Evolutionary conservation across 1,140 invertebrate species (phyloP), one percentile per base, ranked within the genome.

Genomic region (Agrilus planipennis): DNA sequence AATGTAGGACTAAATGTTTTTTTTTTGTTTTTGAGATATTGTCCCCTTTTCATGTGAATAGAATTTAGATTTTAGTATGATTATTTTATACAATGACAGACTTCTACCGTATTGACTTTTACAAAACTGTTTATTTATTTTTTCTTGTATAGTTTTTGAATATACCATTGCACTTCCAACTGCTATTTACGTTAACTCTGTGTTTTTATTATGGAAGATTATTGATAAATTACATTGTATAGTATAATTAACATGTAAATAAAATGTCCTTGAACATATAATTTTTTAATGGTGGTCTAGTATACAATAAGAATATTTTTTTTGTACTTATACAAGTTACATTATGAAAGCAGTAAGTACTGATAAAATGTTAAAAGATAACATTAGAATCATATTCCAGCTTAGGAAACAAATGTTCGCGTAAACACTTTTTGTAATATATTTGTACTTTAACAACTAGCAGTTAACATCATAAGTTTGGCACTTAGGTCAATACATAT

Each of bases 401-500:
- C n/a, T n/a, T n/a, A n/a, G n/a, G n/a, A n/a, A n/a, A n/a, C n/a
- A n/a, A n/a, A n/a, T n/a, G n/a, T n/a, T n/a, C n/a, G n/a, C n/a
- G n/a, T n/a, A n/a, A n/a, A n/a, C n/a, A n/a, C n/a, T n/a, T n/a
- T n/a, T n/a, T n/a, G n/a, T n/a, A n/a, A n/a, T n/a, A n/a, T n/a
- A n/a, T n/a, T n/a, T n/a, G n/a, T n/a, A n/a, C n/a, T n/a, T n/a
- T n/a, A n/a, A n/a, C n/a, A n/a, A n/a, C n/a, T n/a, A n/a, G n/a
- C n/a, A n/a, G n/a, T n/a, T n/a, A n/a, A n/a, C n/a, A n/a, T n/a
- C n/a, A n/a, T n/a, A 4, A 52, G 15, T 48, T 57, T 55, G 6
- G 54, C 47, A 39, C 44, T 50, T 17, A 60, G 41, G 38, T 60
- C 52, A 30, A 58, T 56, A 30, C 57, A 61, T 20, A 52, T 42